Base-by-base conservation (phyloP, 2,113 vertebrate species). In the Coryphaenoides rupestris region DNA sequence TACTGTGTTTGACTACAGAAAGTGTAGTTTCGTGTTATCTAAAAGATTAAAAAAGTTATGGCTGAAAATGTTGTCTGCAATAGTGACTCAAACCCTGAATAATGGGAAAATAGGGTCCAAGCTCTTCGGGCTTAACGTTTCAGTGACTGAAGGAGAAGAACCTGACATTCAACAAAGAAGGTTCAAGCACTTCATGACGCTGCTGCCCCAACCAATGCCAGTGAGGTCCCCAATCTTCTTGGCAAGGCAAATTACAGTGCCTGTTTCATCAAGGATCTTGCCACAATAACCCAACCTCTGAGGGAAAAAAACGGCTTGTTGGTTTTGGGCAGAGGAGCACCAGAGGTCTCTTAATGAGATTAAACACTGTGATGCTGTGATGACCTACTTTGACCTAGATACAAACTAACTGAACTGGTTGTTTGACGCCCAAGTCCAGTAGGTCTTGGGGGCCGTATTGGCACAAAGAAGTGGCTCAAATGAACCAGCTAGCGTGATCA, bases 241-340 rank as follows among this genome's bases (percentile, higher is more conserved):
- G 52, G 40, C 19, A 60, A 68, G 71, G 62, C 52, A 2, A 68
- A 55, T 23, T 63, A 52, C 47, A 62, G 55, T 55, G 56, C 33
- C 0, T 4, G 33, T n/a, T 46, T 46, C 28, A 60, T 46, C 12
- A 21, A 40, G 19, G 28, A 60, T 15, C 19, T 46, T 45, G 28
- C 58, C n/a, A 21, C 58, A 19, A 60, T 60, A 19, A 46, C 58
- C n/a, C n/a, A 22, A 45, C 58, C 12, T 4, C 21, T 60, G 58
- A 16, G 13, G n/a, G 58, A 60, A 26, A 0, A 60, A 60, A 6
- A 19, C 10, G 4, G 28, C n/a, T n/a, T n/a, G n/a, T 5, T 45
- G 58, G 58, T 19, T 24, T 15, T 46, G 26, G 58, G 33, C 17
- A 45, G 28, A 46, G 21, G 33, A 40, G 19, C 33, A 60, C 58